These are phyloP conservation scores for Zingel zingel DNA, from an alignment of 2,113 vertebrate species.

Conservation along the genomic window DNA sequence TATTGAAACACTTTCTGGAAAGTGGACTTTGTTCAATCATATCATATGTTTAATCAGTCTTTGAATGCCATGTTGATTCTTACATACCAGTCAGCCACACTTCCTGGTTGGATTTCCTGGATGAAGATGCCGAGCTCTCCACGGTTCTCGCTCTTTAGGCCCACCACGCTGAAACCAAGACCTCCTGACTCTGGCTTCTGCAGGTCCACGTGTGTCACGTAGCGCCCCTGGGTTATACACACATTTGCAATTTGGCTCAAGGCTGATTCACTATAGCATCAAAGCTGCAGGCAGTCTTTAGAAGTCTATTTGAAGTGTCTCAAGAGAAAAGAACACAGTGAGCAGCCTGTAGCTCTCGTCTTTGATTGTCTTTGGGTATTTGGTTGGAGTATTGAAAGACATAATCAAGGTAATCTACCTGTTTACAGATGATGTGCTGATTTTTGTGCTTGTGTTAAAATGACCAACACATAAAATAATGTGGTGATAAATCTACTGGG, in stretches of 20 bases:
- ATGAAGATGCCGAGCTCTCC: conserved; percentile 97
- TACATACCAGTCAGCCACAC: conserved; percentile 90
- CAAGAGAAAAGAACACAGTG: conserved; percentile 25
- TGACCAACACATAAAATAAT: background rate
- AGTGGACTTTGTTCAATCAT: background rate
- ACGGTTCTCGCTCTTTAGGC: conserved; percentile 92
- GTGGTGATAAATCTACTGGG: background rate
- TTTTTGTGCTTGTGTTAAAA: background rate
- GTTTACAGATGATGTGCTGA: background rate
- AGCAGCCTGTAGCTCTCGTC: conserved; percentile 4
- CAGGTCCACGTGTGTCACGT: conserved; percentile 90
- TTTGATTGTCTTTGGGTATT: conserved; percentile 38
- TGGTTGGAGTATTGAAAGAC: conserved; percentile 4
- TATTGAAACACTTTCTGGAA: conserved; percentile 10
- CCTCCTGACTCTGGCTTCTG: conserved; percentile 90
- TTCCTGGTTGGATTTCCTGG: conserved; percentile 94
- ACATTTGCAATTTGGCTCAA: conserved; percentile 21
- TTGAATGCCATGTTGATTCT: background rate
- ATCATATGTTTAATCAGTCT: background rate
- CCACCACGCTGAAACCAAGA: conserved; percentile 95
- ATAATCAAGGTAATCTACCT: conserved; percentile 12
- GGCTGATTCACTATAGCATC: conserved; percentile 52
- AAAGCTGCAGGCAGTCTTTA: conserved; percentile 58
- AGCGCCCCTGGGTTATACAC: conserved; percentile 86
- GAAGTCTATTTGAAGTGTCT: conserved; percentile 67